Base-by-base conservation (phyloP, 2,888 invertebrate genomes). In the Rhabditophanes sp. region DNA sequence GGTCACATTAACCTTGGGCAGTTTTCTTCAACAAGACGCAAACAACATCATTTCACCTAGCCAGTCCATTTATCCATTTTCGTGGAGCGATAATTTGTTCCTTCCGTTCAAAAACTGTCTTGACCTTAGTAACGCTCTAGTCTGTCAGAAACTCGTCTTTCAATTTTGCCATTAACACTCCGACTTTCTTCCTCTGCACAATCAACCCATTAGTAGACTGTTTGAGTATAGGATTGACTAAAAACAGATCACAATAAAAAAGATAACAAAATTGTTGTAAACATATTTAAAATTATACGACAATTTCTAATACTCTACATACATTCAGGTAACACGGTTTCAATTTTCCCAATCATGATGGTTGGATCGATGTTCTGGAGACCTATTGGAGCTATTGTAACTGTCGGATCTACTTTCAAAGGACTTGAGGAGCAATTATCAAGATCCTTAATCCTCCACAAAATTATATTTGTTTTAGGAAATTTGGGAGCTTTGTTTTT, bases 271-370 rank as follows among this genome's bases (percentile, higher is more conserved):
- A 22, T 22, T n/a, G n/a, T 9, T 22, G n/a, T n/a, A 22, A 22
- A 9, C 23, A 22, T 22, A 9, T 9, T 22, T n/a, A n/a, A 22
- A 22, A 9, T 9, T 22, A 9, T 22, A 9, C n/a, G 9, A 22
- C 11, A n/a, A n/a, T n/a, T n/a, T n/a, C n/a, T n/a, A n/a, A n/a
- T n/a, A n/a, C n/a, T n/a, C n/a, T n/a, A n/a, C 11, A 11, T 29
- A 6, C 12, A 29, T 15, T 6, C 19, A 6, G 9, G 6, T 7
- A 26, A 15, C n/a, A n/a, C n/a, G n/a, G n/a, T n/a, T n/a, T n/a
- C n/a, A n/a, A 93, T 99, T 56, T 93, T 99, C 61, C 96, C 96
- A 0, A 96, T 99, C 29, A 96, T 99, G 96, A 99, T 99, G 96
- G 88, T 99, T 6, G 90, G 88, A 25, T 96, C 99, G 96, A 75